Evolutionary conservation across 2,888 invertebrate genomes (phyloP), one percentile per base, ranked within the genome.

Genomic region (Rhimphoctona megacephalus): DNA sequence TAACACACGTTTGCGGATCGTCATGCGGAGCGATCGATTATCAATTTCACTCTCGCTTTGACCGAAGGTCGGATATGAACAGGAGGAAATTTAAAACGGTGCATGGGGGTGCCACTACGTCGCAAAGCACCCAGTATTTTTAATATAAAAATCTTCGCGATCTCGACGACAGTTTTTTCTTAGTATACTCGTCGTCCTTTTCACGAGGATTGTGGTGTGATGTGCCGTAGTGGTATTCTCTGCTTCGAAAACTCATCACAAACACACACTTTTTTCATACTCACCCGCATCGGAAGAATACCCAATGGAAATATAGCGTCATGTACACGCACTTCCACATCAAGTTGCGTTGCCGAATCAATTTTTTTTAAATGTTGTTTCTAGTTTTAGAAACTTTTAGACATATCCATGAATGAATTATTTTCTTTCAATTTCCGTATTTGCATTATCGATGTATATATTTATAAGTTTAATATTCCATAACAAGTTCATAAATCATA

Each of bases 171-270:
- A 77, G 61, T 52, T 54, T 49, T 61, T 73, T 61, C 30, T 67
- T 9, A 52, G 17, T 17, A 9, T 54, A 14, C 17, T 74, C n/a
- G 11, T 52, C 73, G 88, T 83, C 46, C 66, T 84, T 74, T 74
- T 88, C 54, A 85, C 81, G 80, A 87, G 70, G 85, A 61, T 86
- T 66, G 73, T 61, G 92, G 92, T 88, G 94, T 94, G 94, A 94
- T 94, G 94, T 94, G 92, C 89, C 91, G 89, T 93, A 93, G 92
- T 93, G 92, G 92, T 90, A 90, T 86, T 91, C 91, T 86, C 91
- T 91, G 91, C 89, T 89, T 85, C 90, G 92, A 90, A 80, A 85
- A 84, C 87, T 87, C 93, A 90, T 90, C 79, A 72, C 11, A 25
- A 36, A 49, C 73, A 69, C 33, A 81, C 25, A 36, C 19, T 33